phyloP scores from a whole-genome alignment of 1,140 invertebrate species.

The Geopemphigus sp. region DNA sequence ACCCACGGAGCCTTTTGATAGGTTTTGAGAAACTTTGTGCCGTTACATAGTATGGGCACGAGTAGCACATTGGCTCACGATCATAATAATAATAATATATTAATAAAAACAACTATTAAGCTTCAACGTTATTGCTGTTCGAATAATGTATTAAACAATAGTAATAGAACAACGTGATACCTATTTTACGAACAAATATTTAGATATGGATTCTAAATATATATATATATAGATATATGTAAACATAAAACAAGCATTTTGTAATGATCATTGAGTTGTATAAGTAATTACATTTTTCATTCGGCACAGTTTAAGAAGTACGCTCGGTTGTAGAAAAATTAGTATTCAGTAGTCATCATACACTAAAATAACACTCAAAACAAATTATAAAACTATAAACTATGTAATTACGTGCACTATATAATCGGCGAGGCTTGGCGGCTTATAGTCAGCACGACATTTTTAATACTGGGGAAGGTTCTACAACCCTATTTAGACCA shows the following conservation, averaged over 20 bases:
- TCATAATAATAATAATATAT: too few relatives aligned
- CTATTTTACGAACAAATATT: neutral
- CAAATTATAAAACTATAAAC: slow-evolving; percentile 26
- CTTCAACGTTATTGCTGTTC: too few relatives aligned
- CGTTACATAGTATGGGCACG: neutral
- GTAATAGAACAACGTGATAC: neutral
- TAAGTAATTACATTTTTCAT: neutral
- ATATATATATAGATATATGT: too few relatives aligned
- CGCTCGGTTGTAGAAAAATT: neutral
- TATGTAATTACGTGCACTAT: neutral
- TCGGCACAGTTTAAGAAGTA: neutral
- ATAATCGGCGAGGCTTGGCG: neutral
- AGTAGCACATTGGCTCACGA: too few relatives aligned
- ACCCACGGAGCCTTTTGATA: neutral
- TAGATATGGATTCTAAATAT: neutral
- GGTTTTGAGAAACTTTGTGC: slow-evolving; percentile 2
- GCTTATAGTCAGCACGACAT: neutral
- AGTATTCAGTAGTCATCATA: slow-evolving; percentile 7
- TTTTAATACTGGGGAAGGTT: too few relatives aligned
- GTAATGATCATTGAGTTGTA: neutral
- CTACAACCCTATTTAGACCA: too few relatives aligned
- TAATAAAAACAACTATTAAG: too few relatives aligned
- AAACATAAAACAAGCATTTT: neutral
- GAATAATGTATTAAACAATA: too few relatives aligned
- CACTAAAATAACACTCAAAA: slow-evolving; percentile 8